Evolutionary conservation across 2,113 vertebrate genomes (phyloP), one percentile per base, ranked within the genome.

Genomic region (Sinocyclocheilus maitianheensis): DNA sequence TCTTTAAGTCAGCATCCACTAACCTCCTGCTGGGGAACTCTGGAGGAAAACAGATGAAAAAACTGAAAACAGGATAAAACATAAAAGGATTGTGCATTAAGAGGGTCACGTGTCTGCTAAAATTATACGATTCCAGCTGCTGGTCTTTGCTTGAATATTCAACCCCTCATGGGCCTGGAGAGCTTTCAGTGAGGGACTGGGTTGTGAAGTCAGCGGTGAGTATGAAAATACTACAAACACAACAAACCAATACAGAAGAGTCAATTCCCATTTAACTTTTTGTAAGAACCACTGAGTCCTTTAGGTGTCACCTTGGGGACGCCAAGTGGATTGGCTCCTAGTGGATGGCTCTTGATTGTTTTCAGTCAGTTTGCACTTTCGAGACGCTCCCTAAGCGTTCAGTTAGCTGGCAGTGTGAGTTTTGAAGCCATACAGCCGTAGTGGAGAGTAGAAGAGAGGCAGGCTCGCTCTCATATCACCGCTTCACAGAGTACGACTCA

Each of bases 341-440:
- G 34, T 55, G 16, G 1, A 71, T 37, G 63, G 3, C 13, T 80
- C 26, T 62, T 85, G 30, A 26, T 55, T 46, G 3, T 62, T 83
- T 74, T 83, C 5, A 84, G 69, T 53, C 74, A 63, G 69, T 16
- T n/a, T 30, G 79, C 76, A 87, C 85, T 91, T 91, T 89, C 80
- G 80, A 89, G 91, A 92, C 34, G 75, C 60, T 91, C 89, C 91
- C 90, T 91, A 79, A 89, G 83, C 24, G 43, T 5, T 65, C 72
- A 55, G 79, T 79, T 85, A 22, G 22, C 87, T 65, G 40, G 78
- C 62, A 58, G 75, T 90, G 84, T 72, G 89, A 90, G 91, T 89
- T 89, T 90, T 90, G 87, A 89, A 89, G 88, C 84, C 78, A 72
- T 83, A 84, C 86, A 86, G 88, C 76, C 91, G 79, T 58, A 87